Percentiles rank a stretch among this genome's conserved stretches.
Conservation (phyloP, 1,140 invertebrate genomes). For the Cyphomyrmex costatus region DNA sequence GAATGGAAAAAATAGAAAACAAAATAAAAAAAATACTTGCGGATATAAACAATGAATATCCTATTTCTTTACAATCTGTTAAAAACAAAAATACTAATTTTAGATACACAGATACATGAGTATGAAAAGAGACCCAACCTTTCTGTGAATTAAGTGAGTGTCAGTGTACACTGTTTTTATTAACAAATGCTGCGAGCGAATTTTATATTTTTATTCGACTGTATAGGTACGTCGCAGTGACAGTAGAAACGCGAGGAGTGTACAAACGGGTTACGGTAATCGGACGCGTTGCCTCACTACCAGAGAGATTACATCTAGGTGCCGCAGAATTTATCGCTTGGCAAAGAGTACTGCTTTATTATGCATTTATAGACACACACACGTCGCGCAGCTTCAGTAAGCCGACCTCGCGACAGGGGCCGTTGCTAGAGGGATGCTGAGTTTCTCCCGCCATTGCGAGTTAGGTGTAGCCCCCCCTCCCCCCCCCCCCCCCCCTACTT, state of each 20-base stretch:
- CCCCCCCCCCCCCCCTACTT: slow-evolving; percentile 83
- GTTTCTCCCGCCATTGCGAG: slow-evolving; percentile 82
- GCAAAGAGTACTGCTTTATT: slow-evolving; percentile 84
- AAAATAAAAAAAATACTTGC: slow-evolving; percentile 12
- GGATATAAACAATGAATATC: background rate
- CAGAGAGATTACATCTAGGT: background rate
- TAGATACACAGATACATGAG: background rate
- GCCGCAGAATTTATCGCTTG: slow-evolving; percentile 58
- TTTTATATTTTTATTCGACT: background rate
- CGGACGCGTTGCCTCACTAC: background rate
- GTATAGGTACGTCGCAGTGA: background rate
- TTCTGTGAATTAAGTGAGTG: background rate
- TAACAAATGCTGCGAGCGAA: background rate
- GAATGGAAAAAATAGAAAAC: background rate
- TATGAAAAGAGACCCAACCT: background rate
- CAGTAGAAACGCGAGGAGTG: background rate
- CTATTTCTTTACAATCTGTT: background rate
- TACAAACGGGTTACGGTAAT: background rate
- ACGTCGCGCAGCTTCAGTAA: slow-evolving; percentile 81
- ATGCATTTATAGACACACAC: slow-evolving; percentile 86
- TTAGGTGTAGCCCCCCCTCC: slow-evolving; percentile 82
- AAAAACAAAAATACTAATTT: background rate
- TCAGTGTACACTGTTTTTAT: background rate
- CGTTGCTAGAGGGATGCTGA: slow-evolving; percentile 78
- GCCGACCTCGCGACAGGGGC: slow-evolving; percentile 76